Percentiles rank a stretch among this genome's conserved stretches.
These are phyloP conservation scores for Xiphias gladius DNA, from an alignment of 2,113 vertebrate genomes.

Conservation along the genomic window DNA sequence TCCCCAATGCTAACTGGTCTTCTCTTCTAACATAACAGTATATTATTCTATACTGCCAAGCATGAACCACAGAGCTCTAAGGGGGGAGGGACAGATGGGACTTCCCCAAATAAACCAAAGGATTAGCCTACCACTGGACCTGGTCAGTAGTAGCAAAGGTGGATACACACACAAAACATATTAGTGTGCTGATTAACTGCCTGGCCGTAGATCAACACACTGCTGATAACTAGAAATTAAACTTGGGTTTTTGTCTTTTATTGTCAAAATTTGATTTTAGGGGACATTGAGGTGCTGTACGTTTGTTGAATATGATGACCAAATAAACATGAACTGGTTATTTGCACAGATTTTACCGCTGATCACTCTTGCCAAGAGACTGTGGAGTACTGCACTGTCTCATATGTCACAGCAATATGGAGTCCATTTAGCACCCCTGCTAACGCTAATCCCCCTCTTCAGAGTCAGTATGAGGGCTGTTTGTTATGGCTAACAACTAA, in stretches of 20 bases:
- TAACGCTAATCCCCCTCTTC: slow-evolving; percentile 69
- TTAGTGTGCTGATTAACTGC: slow-evolving; percentile 45
- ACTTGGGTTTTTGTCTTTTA: slow-evolving; percentile 23
- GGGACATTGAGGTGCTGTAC: slow-evolving; percentile 22
- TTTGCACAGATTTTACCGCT: slow-evolving; percentile 57
- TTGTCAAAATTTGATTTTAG: slow-evolving; percentile 36
- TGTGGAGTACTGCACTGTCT: slow-evolving; percentile 43
- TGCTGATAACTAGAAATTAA: slow-evolving; percentile 57
- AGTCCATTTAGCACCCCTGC: slow-evolving; percentile 64
- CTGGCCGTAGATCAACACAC: slow-evolving; percentile 43
- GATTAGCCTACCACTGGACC: slow-evolving; percentile 66
- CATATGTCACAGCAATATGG: slow-evolving; percentile 68
- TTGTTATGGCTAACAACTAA: slow-evolving; percentile 78
- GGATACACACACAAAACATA: slow-evolving; percentile 40
- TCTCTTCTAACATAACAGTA: slow-evolving; percentile 76
- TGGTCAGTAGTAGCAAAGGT: slow-evolving; percentile 61
- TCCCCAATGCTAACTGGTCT: slow-evolving; percentile 70
- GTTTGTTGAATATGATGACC: slow-evolving; percentile 49
- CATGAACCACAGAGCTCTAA: slow-evolving; percentile 75
- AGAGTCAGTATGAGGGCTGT: slow-evolving; percentile 58
- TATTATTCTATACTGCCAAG: slow-evolving; percentile 80
- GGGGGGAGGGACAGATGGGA: slow-evolving; percentile 69
- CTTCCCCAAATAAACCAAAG: slow-evolving; percentile 77
- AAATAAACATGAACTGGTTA: slow-evolving; percentile 64
- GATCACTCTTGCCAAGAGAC: slow-evolving; percentile 37